Evolutionary conservation across 2,113 vertebrate genomes (phyloP), one percentile per base, ranked within the genome.

Genomic region (Camelus dromedarius): DNA sequence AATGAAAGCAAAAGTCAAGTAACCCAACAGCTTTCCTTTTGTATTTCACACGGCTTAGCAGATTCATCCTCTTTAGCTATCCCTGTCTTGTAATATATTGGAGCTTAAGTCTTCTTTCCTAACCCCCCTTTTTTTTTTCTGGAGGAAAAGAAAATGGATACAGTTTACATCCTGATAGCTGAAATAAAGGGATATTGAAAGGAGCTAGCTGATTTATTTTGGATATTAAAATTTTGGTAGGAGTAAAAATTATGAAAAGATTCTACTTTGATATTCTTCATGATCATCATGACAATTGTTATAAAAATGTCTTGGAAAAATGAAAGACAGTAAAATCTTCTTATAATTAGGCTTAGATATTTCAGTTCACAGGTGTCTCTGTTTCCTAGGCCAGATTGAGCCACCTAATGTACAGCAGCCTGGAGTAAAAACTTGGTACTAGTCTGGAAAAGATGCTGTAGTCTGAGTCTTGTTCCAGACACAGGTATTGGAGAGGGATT

Each of bases 21-120:
- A 84, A 77, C 38, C 15, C 73, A 88, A 38, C 87, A 79, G 28
- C 58, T 96, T 97, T 97, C 42, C 72, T 95, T 96, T 96, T 88
- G 14, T 90, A 92, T 96, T 92, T 96, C 66, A 88, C 60, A 88
- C 24, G 90, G 89, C 87, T 93, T 83, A 91, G 50, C 73, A 88
- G 87, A 92, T 84, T 96, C 97, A 77, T 92, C 83, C 96, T 92
- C 22, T 42, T 96, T 87, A 60, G 38, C 80, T 89, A 52, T 72
- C 58, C 70, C 70, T 95, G 62, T 91, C 52, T 96, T 96, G 35
- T 95, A 97, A 95, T 96, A 97, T 96, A 94, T 90, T 94, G 70
- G 35, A 81, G 88, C 76, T 94, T 95, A 96, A 88, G 64, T 84
- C 62, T 92, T 90, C 72, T 96, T 96, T 96, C 20, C 50, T 75